These are phyloP conservation scores for Nautilus pompilius DNA, from an alignment of 1,140 invertebrate genomes.

Conservation along the genomic window DNA sequence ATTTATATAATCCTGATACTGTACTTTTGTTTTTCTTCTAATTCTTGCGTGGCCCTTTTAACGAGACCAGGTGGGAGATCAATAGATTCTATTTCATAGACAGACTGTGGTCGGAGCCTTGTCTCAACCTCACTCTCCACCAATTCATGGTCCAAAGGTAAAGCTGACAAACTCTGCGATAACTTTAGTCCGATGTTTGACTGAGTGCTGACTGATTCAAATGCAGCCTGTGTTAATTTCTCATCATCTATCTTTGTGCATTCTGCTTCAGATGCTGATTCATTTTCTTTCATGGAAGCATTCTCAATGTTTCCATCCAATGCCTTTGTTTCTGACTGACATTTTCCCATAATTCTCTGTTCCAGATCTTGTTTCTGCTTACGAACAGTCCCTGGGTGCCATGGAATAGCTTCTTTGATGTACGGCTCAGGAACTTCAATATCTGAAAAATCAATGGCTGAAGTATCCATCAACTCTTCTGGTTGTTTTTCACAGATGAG, in stretches of 20 bases:
- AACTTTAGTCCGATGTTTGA: background rate
- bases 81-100: slow-evolving; percentile 50
- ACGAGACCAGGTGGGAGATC: slow-evolving; percentile 39
- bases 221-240: background rate
- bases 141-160: background rate
- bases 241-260: background rate
- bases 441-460: too few species aligned
- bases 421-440: slow-evolving; percentile 48
- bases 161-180: background rate
- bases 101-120: slow-evolving; percentile 17
- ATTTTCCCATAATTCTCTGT: slow-evolving; percentile 37
- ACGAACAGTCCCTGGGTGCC: slow-evolving; percentile 63
- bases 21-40: slow-evolving; percentile 58
- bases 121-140: background rate
- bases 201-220: background rate
- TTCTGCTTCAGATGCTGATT: background rate
- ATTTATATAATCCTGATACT: background rate
- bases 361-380: slow-evolving; percentile 64
- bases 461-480: too few species aligned
- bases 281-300: background rate
- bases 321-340: slow-evolving; percentile 8
- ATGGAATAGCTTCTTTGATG: slow-evolving; percentile 64
- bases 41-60: slow-evolving; percentile 66
- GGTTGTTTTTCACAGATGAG: too few species aligned
- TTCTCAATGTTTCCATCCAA: background rate